phyloP scores from a whole-genome alignment of 2,113 vertebrate species.

The Tamias sibiricus region DNA sequence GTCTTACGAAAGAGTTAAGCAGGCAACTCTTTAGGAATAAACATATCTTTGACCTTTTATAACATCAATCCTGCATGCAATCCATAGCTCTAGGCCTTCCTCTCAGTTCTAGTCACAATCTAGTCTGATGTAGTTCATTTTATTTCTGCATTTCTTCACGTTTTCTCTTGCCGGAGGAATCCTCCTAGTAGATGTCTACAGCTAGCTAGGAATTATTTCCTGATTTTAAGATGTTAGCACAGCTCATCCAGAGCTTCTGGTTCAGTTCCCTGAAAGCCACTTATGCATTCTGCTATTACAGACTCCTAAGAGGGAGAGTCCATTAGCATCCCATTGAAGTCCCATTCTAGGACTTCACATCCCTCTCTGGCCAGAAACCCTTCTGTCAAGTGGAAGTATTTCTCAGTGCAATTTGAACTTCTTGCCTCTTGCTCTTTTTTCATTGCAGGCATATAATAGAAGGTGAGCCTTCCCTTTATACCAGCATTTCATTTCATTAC shows the following conservation, averaged over 20 bases:
- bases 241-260: slow-evolving; percentile 46
- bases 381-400: not conserved
- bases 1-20: slow-evolving; percentile 19
- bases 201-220: slow-evolving; percentile 40
- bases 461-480: not conserved
- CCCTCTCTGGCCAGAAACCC: slow-evolving; percentile 15
- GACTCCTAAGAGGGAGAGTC: not conserved
- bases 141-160: slow-evolving; percentile 49
- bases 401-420: slow-evolving; percentile 10
- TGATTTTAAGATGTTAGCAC: slow-evolving; percentile 45
- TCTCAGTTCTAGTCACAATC: not conserved
- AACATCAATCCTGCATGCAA: slow-evolving; percentile 17
- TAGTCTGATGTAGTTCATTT: slow-evolving; percentile 60
- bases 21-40: slow-evolving; percentile 45
- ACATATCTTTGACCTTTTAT: slow-evolving; percentile 8
- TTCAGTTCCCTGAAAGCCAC: not conserved
- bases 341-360: not conserved
- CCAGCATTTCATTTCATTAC: slow-evolving; percentile 46
- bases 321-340: not conserved
- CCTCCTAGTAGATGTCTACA: slow-evolving; percentile 19
- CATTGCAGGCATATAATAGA: not conserved
- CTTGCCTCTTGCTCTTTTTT: slow-evolving; percentile 3
- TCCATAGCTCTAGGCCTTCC: slow-evolving; percentile 12
- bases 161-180: slow-evolving; percentile 34
- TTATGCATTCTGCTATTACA: not conserved